phyloP scores from a whole-genome alignment of 2,888 invertebrate genomes.

The Dolomedes plantarius region DNA sequence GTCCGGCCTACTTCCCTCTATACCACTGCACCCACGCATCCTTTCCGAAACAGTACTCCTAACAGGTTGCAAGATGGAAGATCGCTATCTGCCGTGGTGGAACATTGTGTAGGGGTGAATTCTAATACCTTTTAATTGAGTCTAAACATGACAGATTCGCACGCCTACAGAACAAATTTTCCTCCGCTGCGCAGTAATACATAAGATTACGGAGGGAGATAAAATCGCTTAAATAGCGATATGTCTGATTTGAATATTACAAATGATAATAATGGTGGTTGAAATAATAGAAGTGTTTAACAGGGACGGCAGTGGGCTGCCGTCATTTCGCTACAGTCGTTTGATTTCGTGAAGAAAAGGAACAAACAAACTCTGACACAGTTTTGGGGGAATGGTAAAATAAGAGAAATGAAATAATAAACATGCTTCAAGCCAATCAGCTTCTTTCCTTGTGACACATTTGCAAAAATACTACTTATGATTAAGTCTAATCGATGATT shows the following conservation, averaged over 20 bases:
- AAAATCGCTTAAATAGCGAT: background rate
- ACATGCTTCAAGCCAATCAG: no score
- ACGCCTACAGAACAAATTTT: background rate
- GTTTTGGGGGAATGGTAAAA: no score
- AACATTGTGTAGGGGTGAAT: background rate
- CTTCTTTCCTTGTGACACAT: no score
- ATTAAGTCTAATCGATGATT: no score
- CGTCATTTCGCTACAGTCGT: no score
- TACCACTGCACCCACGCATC: constrained; percentile 17
- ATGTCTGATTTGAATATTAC: background rate
- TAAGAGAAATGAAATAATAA: no score
- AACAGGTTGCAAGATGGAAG: constrained; percentile 1
- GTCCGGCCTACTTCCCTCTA: background rate
- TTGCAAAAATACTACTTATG: no score
- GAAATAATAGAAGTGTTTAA: no score
- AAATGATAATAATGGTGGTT: no score
- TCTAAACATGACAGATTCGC: constrained; percentile 32
- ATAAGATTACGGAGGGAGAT: background rate
- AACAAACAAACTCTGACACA: no score
- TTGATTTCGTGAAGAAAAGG: no score
- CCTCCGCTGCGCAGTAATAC: background rate
- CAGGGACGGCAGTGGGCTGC: no score
- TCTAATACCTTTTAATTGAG: constrained; percentile 52
- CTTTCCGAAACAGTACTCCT: background rate
- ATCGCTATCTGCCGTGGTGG: constrained; percentile 18